phyloP scores from a whole-genome alignment of 2,888 invertebrate genomes.

The Drosophila mercatorum region DNA sequence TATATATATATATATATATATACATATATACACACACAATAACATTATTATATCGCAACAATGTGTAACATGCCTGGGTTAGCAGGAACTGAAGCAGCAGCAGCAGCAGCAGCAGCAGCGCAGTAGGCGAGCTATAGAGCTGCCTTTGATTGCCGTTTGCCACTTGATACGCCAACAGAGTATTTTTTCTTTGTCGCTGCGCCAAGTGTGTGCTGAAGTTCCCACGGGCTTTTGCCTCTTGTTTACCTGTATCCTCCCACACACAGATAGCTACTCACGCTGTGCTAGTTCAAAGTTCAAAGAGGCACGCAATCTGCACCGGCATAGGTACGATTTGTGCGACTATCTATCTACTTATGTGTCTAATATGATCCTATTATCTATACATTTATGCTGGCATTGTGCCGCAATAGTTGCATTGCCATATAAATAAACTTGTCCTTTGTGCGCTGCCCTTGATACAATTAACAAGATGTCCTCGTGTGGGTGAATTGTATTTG shows the following conservation, averaged over 20 bases:
- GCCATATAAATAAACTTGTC: slow-evolving; percentile 28
- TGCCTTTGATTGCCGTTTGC: slow-evolving; percentile 64
- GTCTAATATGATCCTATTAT: slow-evolving; percentile 48
- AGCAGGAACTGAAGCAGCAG: slow-evolving; percentile 20
- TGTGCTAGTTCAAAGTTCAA: not conserved
- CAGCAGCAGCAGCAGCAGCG: not conserved
- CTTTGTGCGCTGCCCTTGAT: not conserved
- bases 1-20: slow-evolving; percentile 9
- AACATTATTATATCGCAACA: slow-evolving; percentile 63
- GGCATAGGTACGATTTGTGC: not conserved
- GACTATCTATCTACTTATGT: not conserved
- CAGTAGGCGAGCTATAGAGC: slow-evolving; percentile 9
- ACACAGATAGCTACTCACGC: not conserved
- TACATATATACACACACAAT: slow-evolving; percentile 9
- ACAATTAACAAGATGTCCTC: not conserved
- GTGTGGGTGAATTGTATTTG: slow-evolving; percentile 23
- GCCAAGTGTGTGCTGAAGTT: slow-evolving; percentile 24
- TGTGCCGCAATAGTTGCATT: slow-evolving; percentile 23
- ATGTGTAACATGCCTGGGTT: slow-evolving; percentile 38
- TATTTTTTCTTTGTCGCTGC: slow-evolving; percentile 22
- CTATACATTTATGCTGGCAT: slow-evolving; percentile 22
- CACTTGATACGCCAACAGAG: slow-evolving; percentile 56
- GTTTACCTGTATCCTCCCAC: slow-evolving; percentile 45
- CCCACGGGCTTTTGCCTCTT: slow-evolving; percentile 55
- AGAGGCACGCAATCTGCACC: slow-evolving; percentile 6